Percentiles rank a stretch among this genome's conserved stretches.
phyloP scores from a whole-genome alignment of 2,113 vertebrate species.

The Stigmatopora argus region DNA sequence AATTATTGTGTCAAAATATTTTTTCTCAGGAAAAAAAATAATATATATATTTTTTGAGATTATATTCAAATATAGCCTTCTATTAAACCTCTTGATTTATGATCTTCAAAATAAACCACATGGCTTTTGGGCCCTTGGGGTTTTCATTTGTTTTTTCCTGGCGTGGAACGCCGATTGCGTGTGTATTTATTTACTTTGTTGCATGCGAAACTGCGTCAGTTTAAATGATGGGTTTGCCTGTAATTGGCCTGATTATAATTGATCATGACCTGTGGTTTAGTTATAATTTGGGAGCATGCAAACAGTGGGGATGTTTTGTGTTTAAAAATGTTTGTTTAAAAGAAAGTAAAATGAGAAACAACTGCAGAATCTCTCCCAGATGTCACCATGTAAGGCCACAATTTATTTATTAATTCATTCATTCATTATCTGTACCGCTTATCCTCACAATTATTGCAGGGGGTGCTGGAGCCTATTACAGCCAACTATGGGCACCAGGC shows the following conservation, averaged over 20 bases:
- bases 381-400: neutral
- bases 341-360: slow-evolving; percentile 2
- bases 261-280: neutral
- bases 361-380: slow-evolving; percentile 6
- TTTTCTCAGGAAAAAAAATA: no score
- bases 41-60: no score
- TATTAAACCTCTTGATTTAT: neutral
- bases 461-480: no score
- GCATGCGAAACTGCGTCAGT: neutral
- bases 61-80: no score
- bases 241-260: neutral
- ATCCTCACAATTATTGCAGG: no score
- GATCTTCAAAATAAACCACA: neutral
- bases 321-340: slow-evolving; percentile 14
- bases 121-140: neutral
- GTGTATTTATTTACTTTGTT: neutral
- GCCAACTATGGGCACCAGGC: no score
- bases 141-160: slow-evolving; percentile 1
- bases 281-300: neutral
- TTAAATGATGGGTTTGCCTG: neutral
- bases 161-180: neutral
- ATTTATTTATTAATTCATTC: no score
- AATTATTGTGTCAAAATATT: no score
- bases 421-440: no score
- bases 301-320: slow-evolving; percentile 20